Evolutionary conservation across 2,797 vertebrate genomes (phyloP).

Genomic region (Bradypodion ventrale): DNA sequence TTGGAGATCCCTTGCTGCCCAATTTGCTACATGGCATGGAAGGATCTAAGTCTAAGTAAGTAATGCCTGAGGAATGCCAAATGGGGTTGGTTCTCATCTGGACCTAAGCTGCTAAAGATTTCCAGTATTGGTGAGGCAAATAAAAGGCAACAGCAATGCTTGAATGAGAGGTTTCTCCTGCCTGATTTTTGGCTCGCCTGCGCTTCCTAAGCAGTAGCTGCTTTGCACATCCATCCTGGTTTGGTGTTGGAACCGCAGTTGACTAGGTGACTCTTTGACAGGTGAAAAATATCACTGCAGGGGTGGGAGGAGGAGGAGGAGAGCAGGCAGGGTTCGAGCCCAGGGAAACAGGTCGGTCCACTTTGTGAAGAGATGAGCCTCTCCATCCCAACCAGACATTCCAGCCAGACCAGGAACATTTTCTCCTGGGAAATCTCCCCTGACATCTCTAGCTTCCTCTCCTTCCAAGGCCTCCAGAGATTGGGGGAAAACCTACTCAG

Average conservation of each 20-base stretch:
- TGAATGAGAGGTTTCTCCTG: background rate
- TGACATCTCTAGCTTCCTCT: background rate
- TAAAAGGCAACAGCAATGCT: background rate
- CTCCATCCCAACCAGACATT: background rate
- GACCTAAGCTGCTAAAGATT: background rate
- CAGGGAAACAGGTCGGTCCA: conserved; percentile 7
- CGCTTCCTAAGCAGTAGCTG: too few species aligned
- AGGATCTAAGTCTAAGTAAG: too few species aligned
- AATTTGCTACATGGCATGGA: too few species aligned
- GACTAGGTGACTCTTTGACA: background rate
- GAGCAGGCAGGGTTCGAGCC: background rate
- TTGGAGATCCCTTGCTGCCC: too few species aligned
- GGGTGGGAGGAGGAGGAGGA: conserved; percentile 14
- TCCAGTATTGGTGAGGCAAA: background rate
- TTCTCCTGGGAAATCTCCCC: conserved; percentile 16
- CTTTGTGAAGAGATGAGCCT: background rate
- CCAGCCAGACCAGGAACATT: background rate
- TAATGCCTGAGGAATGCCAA: too few species aligned
- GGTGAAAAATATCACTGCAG: background rate
- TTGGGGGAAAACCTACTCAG: background rate
- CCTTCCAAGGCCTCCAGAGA: background rate
- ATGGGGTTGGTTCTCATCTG: too few species aligned
- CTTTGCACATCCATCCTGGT: background rate
- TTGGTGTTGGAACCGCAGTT: background rate
- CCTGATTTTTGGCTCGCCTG: background rate